Evolutionary conservation across 1,140 invertebrate genomes (phyloP), one percentile per base, ranked within the genome.

Genomic region (Drosophila lacteicornis): DNA sequence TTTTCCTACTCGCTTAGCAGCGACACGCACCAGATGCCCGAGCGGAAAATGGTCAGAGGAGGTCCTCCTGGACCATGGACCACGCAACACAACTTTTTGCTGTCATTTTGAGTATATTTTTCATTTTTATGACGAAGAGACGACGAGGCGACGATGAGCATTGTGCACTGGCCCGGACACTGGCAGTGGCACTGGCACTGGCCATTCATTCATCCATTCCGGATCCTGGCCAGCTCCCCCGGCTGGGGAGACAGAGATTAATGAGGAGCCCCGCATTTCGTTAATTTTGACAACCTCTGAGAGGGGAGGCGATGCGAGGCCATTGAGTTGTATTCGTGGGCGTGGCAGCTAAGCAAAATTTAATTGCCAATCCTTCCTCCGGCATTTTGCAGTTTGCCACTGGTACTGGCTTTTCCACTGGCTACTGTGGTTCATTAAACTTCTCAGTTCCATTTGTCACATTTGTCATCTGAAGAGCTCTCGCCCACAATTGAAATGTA

Each of bases 201-300:
- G 59, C 67, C 75, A 69, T 69, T 76, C 73, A 87, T 79, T 87
- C 75, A 63, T 63, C 40, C 61, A 67, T 60, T 51, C 30, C 47
- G 47, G 47, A 45, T 56, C 36, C 36, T 60, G 71, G 50, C 70
- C 75, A 68, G 60, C 80, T 17, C 36, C 45, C 45, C 45, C 36
- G 42, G n/a, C 67, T 80, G 65, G 70, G 70, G 77, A 75, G 82
- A 84, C 84, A 88, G 80, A 88, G 84, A 88, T 88, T 90, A 88
- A 88, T 88, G 84, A 84, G 85, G 53, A 84, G 66, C 73, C 78
- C 74, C 81, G 80, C 85, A 75, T 90, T 88, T 88, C 80, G 85
- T 88, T 88, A 90, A 90, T 88, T 88, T 90, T 88, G 84, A 88
- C 80, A 88, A 88, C 84, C 84, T 75, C 74, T 71, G 50, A 75